Conservation (phyloP, 37 sponge, comb jelly and placozoan species). For the Dysidea cf. avara region DNA sequence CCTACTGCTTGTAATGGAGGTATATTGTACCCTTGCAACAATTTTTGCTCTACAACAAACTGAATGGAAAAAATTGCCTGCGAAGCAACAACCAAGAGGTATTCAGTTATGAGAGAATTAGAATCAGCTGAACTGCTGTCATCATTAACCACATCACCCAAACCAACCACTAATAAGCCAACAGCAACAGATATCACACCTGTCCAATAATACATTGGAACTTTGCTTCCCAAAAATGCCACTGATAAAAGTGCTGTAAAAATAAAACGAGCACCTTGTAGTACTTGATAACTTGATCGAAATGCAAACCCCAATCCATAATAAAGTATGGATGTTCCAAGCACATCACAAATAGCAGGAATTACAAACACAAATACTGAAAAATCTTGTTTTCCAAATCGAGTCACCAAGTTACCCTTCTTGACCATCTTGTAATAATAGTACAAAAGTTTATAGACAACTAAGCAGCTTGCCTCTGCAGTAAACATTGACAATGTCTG, state of each 20-base stretch:
- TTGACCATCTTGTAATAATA: conserved; percentile 17
- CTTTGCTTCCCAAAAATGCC: conserved; percentile 72
- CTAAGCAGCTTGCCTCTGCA: conserved; percentile 83
- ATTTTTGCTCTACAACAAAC: conserved; percentile 86
- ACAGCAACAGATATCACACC: conserved; percentile 88
- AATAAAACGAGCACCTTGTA: conserved; percentile 92
- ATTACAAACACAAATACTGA: conserved; percentile 85
- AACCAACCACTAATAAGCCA: conserved; percentile 85
- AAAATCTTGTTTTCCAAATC: conserved; percentile 82
- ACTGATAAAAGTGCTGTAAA: conserved; percentile 95
- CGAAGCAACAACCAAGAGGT: conserved; percentile 83
- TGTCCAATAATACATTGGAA: conserved; percentile 66
- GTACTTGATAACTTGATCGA: conserved; percentile 92
- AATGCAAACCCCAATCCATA: conserved; percentile 90
- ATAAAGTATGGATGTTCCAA: conserved; percentile 87
- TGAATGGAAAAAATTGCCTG: conserved; percentile 88
- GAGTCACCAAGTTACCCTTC: conserved; percentile 42
- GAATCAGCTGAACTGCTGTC: neutral
- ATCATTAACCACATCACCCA: conserved; percentile 64
- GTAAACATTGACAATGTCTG: conserved; percentile 91
- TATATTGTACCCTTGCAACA: conserved; percentile 87
- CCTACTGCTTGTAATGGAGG: no score
- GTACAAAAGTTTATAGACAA: conserved; percentile 80
- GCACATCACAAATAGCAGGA: conserved; percentile 91
- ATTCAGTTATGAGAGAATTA: conserved; percentile 75